Conservation (phyloP, 2,113 vertebrate genomes). For the cattle (Bos taurus) region DNA sequence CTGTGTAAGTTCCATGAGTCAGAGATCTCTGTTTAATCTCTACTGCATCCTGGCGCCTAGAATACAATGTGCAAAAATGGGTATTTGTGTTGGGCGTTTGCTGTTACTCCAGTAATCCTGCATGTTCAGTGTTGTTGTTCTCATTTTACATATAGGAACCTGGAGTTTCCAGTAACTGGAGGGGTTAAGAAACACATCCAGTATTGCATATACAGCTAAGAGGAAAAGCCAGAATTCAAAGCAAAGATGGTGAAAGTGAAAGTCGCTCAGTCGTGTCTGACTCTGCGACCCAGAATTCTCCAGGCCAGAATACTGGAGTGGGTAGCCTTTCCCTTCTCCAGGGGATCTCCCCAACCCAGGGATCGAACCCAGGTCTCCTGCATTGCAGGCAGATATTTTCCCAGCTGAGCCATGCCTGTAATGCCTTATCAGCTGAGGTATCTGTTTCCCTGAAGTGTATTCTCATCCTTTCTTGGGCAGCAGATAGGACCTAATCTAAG, state of each 20-base stretch:
- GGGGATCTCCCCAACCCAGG: neutral
- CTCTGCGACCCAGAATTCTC: neutral
- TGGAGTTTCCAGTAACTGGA: neutral
- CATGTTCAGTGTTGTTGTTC: neutral
- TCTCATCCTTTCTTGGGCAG: neutral
- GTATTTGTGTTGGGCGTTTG: neutral
- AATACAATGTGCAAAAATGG: too few species aligned
- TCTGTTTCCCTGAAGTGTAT: neutral
- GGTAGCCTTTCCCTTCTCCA: neutral
- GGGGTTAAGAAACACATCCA: neutral
- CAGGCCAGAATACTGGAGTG: neutral
- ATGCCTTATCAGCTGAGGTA: neutral
- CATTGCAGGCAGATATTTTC: neutral
- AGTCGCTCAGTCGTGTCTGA: neutral
- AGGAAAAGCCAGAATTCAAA: neutral
- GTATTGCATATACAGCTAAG: neutral
- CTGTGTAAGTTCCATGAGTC: neutral
- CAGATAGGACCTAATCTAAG: neutral
- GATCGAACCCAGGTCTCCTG: neutral
- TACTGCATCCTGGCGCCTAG: neutral
- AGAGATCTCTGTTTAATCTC: neutral
- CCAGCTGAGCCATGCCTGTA: neutral
- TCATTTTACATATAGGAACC: neutral
- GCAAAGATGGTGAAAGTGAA: neutral
- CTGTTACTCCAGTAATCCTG: neutral